Base-by-base conservation (phyloP, 2,888 invertebrate genomes). In the Sialis lutaria region DNA sequence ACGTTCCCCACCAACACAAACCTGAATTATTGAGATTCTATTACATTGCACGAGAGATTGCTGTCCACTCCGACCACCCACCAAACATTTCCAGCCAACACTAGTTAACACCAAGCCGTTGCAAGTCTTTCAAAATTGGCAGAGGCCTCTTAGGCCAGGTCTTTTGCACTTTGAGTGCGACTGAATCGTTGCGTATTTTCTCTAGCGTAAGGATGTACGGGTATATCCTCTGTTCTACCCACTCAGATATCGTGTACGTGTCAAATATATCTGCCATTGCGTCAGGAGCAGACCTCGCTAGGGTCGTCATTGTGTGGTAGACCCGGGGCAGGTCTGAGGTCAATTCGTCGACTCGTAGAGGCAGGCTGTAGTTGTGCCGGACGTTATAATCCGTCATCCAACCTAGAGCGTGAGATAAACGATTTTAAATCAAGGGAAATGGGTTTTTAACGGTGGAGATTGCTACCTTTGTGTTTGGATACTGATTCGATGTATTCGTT, bases 381-480 rank as follows among this genome's bases (percentile, higher is more conserved):
- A 79, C 67, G 58, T 81, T 80, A 59, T 80, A 83, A 33, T 74
- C 70, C 22, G 81, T 79, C 68, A 84, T 69, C 82, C 82, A 83
- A 33, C 79, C 67, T 54, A 62, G 40, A 44, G 50, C 6, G 30
- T 35, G 10, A 45, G 31, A 13, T 8, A 45, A 33, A 39, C 7
- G 22, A 7, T 2, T 22, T 22, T 22, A 22, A 22, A 4, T 22
- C 4, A 22, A 22, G 4, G 22, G 22, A 22, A 22, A 2, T 2
- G 22, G 22, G 22, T 22, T 22, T 22, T 22, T 22, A 4, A 2
- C 22, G 22, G 22, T 22, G 4, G 22, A 22, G 22, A 22, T 22
- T 22, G 22, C 33, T 43, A 54, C 54, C 67, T 55, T 62, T 64
- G 32, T 61, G 57, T 39, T 58, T 56, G 6, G 57, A 58, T 1